A percentile compares a stretch with the other conserved stretches of the same genome.
Conservation (phyloP, 2,113 vertebrate species). For the Zapus hudsonius region DNA sequence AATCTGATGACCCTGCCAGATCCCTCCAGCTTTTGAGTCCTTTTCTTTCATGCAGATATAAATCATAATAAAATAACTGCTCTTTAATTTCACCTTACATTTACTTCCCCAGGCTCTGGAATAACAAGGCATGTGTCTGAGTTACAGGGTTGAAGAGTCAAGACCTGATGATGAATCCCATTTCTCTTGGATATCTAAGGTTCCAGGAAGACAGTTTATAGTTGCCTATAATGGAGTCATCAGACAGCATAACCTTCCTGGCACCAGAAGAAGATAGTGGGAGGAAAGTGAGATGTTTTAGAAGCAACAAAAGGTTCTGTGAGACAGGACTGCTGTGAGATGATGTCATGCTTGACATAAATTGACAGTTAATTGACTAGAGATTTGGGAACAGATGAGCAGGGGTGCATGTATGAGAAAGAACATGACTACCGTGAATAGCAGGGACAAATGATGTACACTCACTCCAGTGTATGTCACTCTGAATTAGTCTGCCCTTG, state of each 20-base stretch:
- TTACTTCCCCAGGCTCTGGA: background rate
- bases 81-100: background rate
- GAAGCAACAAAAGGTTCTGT: conserved; percentile 41
- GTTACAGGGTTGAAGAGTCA: background rate
- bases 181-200: background rate
- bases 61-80: background rate
- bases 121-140: background rate
- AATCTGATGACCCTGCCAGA: background rate
- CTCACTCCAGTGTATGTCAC: background rate
- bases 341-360: conserved; percentile 37
- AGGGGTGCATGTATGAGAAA: background rate
- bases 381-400: conserved; percentile 10
- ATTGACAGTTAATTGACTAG: conserved; percentile 40
- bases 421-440: background rate
- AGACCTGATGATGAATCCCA: background rate
- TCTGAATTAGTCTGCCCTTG: background rate
- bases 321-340: conserved; percentile 33
- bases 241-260: background rate
- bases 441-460: fast-evolving
- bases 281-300: conserved; percentile 66
- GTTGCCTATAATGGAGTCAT: background rate
- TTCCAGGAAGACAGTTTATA: conserved; percentile 16
- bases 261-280: background rate
- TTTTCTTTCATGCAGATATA: background rate
- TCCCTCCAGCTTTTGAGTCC: background rate